Percentiles rank a stretch among this genome's conserved stretches.
Conservation (phyloP, 2,888 invertebrate genomes). For the Notodonta ziczac region DNA sequence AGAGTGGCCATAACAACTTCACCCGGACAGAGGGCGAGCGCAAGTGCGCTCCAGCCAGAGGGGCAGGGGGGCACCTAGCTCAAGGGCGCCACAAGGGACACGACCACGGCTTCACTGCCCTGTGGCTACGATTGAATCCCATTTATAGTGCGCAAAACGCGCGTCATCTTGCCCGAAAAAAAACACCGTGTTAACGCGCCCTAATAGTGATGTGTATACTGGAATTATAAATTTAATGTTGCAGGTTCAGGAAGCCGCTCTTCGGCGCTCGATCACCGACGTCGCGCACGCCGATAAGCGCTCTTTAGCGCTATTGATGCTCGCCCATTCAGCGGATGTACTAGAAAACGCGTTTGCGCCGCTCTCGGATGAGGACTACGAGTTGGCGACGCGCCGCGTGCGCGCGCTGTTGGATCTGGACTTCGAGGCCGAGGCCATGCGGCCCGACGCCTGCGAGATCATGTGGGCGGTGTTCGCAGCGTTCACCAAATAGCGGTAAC, state of each 20-base stretch:
- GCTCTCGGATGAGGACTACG: conserved; percentile 98
- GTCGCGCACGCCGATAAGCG: conserved; percentile 98
- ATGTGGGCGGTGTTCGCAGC: conserved; percentile 99
- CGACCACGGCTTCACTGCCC: no score
- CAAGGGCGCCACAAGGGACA: no score
- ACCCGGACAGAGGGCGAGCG: no score
- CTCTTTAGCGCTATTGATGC: conserved; percentile 95
- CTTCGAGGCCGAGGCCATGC: conserved; percentile 97
- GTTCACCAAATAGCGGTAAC: conserved; percentile 94
- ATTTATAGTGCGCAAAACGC: no score
- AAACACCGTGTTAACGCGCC: no score
- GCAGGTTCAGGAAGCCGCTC: conserved; percentile 98
- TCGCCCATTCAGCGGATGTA: conserved; percentile 99
- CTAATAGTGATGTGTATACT: background rate
- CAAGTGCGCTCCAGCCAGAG: no score
- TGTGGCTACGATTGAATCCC: no score
- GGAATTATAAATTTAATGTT: conserved; percentile 2
- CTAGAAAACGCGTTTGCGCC: conserved; percentile 99
- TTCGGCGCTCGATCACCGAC: conserved; percentile 98
- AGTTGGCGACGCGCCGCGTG: conserved; percentile 98
- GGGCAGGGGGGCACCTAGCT: no score
- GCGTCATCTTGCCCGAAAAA: no score
- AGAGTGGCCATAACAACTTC: no score
- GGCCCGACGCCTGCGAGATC: conserved; percentile 95
- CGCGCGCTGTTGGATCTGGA: conserved; percentile 98